phyloP scores from a whole-genome alignment of 2,888 invertebrate genomes.

The Eristalis tenax region DNA sequence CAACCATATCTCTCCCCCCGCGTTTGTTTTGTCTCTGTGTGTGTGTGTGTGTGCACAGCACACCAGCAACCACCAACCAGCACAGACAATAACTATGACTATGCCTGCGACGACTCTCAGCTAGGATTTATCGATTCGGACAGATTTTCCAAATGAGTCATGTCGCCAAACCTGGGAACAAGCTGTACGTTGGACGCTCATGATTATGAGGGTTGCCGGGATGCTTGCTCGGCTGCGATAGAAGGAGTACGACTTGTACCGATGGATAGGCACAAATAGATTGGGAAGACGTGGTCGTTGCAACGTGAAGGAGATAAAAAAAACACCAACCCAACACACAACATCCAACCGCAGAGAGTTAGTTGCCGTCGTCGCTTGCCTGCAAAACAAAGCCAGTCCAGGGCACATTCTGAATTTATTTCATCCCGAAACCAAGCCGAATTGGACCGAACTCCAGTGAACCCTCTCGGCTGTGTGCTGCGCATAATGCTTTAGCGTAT shows the following conservation, averaged over 20 bases:
- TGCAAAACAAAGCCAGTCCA: constrained; percentile 12
- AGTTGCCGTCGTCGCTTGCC: constrained; percentile 54
- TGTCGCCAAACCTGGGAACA: constrained; percentile 58
- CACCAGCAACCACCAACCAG: constrained; percentile 3
- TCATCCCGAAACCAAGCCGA: background rate
- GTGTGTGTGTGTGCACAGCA: background rate
- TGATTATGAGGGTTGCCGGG: constrained; percentile 40
- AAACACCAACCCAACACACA: constrained; percentile 18
- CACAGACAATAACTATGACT: background rate
- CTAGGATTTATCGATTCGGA: constrained; percentile 70
- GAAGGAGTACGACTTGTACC: background rate
- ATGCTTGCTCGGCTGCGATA: background rate
- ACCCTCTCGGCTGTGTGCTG: background rate
- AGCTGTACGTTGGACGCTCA: constrained; percentile 54
- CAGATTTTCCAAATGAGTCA: constrained; percentile 72
- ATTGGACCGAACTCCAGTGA: background rate
- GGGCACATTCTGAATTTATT: constrained; percentile 1
- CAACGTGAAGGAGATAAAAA: constrained; percentile 16
- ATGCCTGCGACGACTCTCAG: constrained; percentile 29
- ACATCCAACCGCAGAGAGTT: constrained; percentile 1
- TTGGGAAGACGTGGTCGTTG: constrained; percentile 44
- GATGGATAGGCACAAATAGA: constrained; percentile 31
- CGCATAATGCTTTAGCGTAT: constrained; percentile 28
- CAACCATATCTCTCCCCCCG: constrained; percentile 39
- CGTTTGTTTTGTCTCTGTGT: constrained; percentile 3